Evolutionary conservation across 2,113 vertebrate species (phyloP).

Genomic region (Eulemur rufifrons): DNA sequence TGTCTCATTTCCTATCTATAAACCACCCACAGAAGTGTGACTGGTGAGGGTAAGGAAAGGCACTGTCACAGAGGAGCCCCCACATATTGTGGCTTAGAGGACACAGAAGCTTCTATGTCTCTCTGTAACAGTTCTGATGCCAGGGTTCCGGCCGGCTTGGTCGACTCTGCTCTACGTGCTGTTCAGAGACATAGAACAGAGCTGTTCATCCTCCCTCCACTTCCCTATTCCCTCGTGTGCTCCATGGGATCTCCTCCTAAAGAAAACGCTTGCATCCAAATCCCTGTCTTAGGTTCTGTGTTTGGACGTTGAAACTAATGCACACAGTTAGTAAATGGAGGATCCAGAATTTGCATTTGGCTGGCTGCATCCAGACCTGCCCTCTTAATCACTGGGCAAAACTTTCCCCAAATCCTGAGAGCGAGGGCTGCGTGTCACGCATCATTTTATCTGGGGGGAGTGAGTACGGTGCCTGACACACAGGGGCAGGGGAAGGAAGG

Average conservation of each 20-base stretch:
- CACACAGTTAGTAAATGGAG: background rate
- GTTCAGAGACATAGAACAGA: background rate
- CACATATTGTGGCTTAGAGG: background rate
- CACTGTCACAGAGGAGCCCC: background rate
- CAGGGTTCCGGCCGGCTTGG: rapidly evolving
- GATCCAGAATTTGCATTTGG: background rate
- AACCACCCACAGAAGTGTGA: rapidly evolving
- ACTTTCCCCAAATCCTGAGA: background rate
- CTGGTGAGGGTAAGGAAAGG: background rate
- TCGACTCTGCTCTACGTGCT: background rate
- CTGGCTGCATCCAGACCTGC: background rate
- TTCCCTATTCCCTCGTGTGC: background rate
- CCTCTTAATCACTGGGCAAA: background rate
- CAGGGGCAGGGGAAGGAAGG: background rate
- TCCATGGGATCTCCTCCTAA: background rate
- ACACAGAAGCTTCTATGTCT: background rate
- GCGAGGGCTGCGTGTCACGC: rapidly evolving
- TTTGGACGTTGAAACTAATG: background rate
- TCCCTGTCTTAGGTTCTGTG: background rate
- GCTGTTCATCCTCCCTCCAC: background rate
- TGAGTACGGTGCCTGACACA: background rate
- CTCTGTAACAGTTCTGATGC: background rate
- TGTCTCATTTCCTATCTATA: background rate
- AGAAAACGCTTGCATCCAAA: background rate
- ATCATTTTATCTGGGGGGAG: background rate